These are phyloP conservation scores for Apotomis betuletana DNA, from an alignment of 2,888 invertebrate genomes.

Conservation along the genomic window DNA sequence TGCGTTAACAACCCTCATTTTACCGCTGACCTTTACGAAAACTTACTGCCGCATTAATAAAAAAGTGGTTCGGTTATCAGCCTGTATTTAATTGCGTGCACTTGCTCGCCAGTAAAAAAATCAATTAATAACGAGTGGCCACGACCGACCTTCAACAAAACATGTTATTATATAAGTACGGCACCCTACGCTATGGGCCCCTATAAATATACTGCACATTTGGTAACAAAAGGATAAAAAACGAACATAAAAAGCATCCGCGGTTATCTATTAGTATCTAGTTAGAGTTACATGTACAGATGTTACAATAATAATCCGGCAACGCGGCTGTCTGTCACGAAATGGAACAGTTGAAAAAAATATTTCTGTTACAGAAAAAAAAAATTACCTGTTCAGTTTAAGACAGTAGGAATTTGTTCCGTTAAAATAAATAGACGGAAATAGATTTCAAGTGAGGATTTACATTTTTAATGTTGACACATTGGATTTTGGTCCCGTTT, in stretches of 20 bases:
- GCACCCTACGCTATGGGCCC: slow-evolving; percentile 61
- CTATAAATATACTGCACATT: slow-evolving; percentile 79
- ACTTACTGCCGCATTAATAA: slow-evolving; percentile 38
- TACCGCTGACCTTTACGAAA: slow-evolving; percentile 38
- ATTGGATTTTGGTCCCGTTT: slow-evolving; percentile 32
- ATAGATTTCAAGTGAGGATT: slow-evolving; percentile 49
- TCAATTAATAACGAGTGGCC: slow-evolving; percentile 77
- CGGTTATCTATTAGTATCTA: slow-evolving; percentile 83
- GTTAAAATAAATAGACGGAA: slow-evolving; percentile 65
- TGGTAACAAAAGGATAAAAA: slow-evolving; percentile 80
- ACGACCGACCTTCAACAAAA: slow-evolving; percentile 71
- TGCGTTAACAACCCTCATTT: slow-evolving; percentile 36
- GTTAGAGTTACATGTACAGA: slow-evolving; percentile 79
- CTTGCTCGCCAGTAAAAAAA: slow-evolving; percentile 69
- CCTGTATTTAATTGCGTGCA: slow-evolving; percentile 50
- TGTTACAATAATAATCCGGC: slow-evolving; percentile 79
- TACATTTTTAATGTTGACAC: slow-evolving; percentile 43
- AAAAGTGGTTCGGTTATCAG: slow-evolving; percentile 42
- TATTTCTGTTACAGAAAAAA: slow-evolving; percentile 48
- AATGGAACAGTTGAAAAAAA: slow-evolving; percentile 57
- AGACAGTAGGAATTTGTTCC: slow-evolving; percentile 62
- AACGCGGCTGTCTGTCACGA: slow-evolving; percentile 49
- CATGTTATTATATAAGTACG: slow-evolving; percentile 56
- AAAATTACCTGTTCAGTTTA: slow-evolving; percentile 55
- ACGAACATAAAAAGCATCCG: slow-evolving; percentile 80